Percentiles rank a stretch among this genome's conserved stretches.
Conservation (phyloP, 2,797 vertebrate genomes). For the Knipowitschia caucasica region DNA sequence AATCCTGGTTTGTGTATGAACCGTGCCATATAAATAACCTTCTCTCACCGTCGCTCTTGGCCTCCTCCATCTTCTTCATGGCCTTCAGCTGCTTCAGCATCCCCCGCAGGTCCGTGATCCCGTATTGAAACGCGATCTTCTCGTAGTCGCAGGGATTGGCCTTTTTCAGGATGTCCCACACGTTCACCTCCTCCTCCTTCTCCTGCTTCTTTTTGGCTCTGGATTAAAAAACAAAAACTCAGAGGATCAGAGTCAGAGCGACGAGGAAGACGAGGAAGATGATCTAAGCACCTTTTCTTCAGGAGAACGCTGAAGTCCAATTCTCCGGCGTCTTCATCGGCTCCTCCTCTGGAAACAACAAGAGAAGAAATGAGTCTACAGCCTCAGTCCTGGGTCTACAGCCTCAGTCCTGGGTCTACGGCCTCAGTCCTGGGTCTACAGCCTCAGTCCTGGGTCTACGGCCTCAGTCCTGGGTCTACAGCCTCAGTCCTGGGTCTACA, state of each 20-base stretch:
- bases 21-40: no score
- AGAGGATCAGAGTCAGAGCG: neutral
- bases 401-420: neutral
- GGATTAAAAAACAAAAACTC: neutral
- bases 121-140: constrained; percentile 88
- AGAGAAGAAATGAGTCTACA: neutral
- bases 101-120: constrained; percentile 90
- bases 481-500: neutral
- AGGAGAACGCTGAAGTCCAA: constrained; percentile 88
- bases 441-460: neutral
- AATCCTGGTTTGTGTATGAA: no score
- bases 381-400: no score
- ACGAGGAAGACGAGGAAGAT: no score
- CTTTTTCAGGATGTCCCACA: constrained; percentile 84
- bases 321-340: constrained; percentile 79
- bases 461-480: no score
- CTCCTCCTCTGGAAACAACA: constrained; percentile 69
- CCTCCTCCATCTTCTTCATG: constrained; percentile 83
- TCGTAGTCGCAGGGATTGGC: constrained; percentile 90
- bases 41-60: constrained; percentile 82
- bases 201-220: constrained; percentile 71
- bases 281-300: constrained; percentile 81
- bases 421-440: no score
- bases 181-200: constrained; percentile 81
- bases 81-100: constrained; percentile 88